Conservation (phyloP, 2,888 invertebrate genomes). For the Masnerella sp. region DNA sequence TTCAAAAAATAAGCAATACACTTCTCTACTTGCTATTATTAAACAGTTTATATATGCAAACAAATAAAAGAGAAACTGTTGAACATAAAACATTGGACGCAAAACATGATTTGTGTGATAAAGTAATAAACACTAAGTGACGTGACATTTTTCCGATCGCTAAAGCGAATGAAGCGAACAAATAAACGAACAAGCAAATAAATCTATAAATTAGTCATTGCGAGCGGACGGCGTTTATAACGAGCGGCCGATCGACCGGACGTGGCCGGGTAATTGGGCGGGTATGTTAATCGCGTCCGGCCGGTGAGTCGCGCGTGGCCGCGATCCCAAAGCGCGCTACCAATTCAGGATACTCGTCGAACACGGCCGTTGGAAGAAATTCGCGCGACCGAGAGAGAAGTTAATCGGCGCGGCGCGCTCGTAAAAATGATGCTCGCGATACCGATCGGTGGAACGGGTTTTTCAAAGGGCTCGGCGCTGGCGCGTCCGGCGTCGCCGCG, state of each 20-base stretch:
- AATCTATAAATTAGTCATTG: slow-evolving; percentile 42
- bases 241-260: slow-evolving; percentile 39
- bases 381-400: slow-evolving; percentile 19
- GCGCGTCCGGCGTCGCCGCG: not conserved
- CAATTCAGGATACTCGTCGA: slow-evolving; percentile 26
- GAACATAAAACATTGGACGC: too few species aligned
- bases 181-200: slow-evolving; percentile 11
- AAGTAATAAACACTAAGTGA: too few species aligned
- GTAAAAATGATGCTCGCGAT: slow-evolving; percentile 53
- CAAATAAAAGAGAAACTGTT: too few species aligned
- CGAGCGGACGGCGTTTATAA: slow-evolving; percentile 25
- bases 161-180: not conserved
- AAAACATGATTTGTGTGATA: too few species aligned
- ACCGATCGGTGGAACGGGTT: slow-evolving; percentile 40
- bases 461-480: slow-evolving; percentile 32
- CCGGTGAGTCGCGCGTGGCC: slow-evolving; percentile 44
- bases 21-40: too few species aligned
- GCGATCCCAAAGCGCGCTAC: slow-evolving; percentile 41
- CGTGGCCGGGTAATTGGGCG: slow-evolving; percentile 51
- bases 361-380: slow-evolving; percentile 8
- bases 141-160: too few species aligned
- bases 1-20: too few species aligned
- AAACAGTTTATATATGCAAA: too few species aligned
- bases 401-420: slow-evolving; percentile 44
- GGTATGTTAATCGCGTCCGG: slow-evolving; percentile 58